A percentile compares a stretch with the other conserved stretches of the same genome.
Evolutionary conservation across 1,140 invertebrate species (phyloP).

Genomic region (Ceratitis capitata): DNA sequence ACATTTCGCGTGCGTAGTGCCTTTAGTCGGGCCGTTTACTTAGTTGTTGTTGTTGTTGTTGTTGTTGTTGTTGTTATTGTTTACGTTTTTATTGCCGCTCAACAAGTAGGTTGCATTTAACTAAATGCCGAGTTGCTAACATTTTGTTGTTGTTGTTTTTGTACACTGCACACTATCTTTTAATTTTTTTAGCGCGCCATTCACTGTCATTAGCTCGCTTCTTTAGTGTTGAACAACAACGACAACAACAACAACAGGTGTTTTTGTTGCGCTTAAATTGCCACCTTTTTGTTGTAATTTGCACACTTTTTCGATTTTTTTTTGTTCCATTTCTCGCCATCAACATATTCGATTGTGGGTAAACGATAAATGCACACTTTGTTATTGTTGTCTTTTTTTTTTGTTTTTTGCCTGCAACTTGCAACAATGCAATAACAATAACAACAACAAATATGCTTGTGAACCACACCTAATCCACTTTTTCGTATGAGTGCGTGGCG

Average conservation of each 20-base stretch:
- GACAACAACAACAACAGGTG: no score
- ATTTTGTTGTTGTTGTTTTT: not conserved
- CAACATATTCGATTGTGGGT: not conserved
- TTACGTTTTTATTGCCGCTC: not conserved
- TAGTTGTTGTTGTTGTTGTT: no score
- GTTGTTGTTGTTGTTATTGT: not conserved
- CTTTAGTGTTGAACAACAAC: no score
- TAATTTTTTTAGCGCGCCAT: not conserved
- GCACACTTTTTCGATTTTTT: not conserved
- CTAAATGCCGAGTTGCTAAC: not conserved
- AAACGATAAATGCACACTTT: not conserved
- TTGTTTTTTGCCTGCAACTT: no score
- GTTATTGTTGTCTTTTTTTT: not conserved
- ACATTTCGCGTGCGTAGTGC: not conserved
- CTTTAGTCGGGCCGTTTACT: not conserved
- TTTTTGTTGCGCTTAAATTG: not conserved
- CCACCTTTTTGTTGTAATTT: not conserved
- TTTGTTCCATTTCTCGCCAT: not conserved
- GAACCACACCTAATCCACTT: slow-evolving; percentile 3
- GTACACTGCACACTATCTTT: not conserved
- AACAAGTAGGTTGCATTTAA: slow-evolving; percentile 36
- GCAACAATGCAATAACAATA: not conserved
- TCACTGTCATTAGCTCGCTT: not conserved
- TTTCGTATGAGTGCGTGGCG: not conserved
- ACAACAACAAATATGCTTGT: not conserved